phyloP scores from a whole-genome alignment of 1,140 invertebrate genomes.

The Probaryconus sp. region DNA sequence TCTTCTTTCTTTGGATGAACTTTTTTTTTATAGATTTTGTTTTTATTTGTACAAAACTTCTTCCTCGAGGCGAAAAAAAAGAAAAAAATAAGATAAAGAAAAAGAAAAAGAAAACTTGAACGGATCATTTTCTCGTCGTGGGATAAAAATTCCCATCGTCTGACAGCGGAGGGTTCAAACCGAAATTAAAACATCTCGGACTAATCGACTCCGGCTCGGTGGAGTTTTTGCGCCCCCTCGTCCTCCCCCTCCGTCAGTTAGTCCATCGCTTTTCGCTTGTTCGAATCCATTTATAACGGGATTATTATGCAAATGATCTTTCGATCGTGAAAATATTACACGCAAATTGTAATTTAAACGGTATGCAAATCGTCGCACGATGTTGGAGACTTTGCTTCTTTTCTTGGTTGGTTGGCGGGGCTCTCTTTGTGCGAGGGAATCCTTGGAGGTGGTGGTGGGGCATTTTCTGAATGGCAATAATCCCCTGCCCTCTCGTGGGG shows the following conservation, averaged over 20 bases:
- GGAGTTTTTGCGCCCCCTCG: neutral
- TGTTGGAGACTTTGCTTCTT: constrained; percentile 16
- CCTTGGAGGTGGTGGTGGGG: neutral
- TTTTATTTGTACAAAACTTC: constrained; percentile 8
- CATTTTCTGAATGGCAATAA: constrained; percentile 33
- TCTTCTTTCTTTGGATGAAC: too few species aligned
- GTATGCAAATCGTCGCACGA: constrained; percentile 29
- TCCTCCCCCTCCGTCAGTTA: constrained; percentile 8
- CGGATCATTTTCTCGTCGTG: too few species aligned
- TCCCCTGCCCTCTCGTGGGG: neutral
- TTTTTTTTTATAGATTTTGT: too few species aligned
- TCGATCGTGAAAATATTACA: constrained; percentile 54
- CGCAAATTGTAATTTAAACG: constrained; percentile 53
- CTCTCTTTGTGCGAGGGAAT: constrained; percentile 14
- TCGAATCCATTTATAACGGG: constrained; percentile 41
- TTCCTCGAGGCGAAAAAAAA: too few species aligned
- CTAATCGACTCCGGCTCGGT: neutral
- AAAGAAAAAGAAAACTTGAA: too few species aligned
- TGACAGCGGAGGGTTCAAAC: too few species aligned
- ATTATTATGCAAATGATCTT: constrained; percentile 53
- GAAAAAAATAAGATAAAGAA: too few species aligned
- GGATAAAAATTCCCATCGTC: too few species aligned
- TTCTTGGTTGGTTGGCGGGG: constrained; percentile 10
- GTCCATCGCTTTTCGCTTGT: constrained; percentile 18
- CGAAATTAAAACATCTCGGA: neutral